Evolutionary conservation across 2,888 invertebrate species (phyloP).

Genomic region (Drosophila greeni): DNA sequence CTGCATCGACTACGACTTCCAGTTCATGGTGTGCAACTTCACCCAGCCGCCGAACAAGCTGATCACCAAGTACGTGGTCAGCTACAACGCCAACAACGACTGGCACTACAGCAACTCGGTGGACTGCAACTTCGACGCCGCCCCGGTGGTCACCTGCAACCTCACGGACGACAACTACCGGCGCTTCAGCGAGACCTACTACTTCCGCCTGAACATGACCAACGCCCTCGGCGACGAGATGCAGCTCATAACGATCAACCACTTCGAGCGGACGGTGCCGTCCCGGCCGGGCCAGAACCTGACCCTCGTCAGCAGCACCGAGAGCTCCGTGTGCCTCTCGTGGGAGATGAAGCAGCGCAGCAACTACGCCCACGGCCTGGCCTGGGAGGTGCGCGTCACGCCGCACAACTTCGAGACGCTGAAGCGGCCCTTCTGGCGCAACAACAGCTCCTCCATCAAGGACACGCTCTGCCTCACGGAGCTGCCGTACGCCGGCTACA

Average conservation of each 20-base stretch:
- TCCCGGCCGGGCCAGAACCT: slow-evolving; percentile 68
- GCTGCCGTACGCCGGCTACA: slow-evolving; percentile 68
- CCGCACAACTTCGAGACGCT: slow-evolving; percentile 59
- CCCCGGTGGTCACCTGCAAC: slow-evolving; percentile 69
- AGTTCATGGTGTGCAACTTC: slow-evolving; percentile 87
- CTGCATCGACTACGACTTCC: slow-evolving; percentile 87
- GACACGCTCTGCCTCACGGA: slow-evolving; percentile 66
- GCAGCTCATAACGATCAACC: slow-evolving; percentile 60
- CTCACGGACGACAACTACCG: slow-evolving; percentile 78
- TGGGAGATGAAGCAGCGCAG: slow-evolving; percentile 73
- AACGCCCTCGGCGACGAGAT: slow-evolving; percentile 82
- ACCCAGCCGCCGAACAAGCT: slow-evolving; percentile 82
- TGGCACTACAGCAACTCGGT: slow-evolving; percentile 53
- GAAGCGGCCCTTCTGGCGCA: slow-evolving; percentile 48
- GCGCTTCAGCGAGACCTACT: slow-evolving; percentile 79
- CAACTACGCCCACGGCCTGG: slow-evolving; percentile 63
- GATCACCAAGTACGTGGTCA: slow-evolving; percentile 80
- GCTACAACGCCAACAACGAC: slow-evolving; percentile 51
- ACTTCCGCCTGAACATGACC: slow-evolving; percentile 81
- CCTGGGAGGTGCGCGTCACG: slow-evolving; percentile 69
- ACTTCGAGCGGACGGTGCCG: slow-evolving; percentile 68
- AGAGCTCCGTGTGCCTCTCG: slow-evolving; percentile 63
- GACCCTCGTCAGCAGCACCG: slow-evolving; percentile 56
- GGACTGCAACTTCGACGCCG: slow-evolving; percentile 66
- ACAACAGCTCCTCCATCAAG: slow-evolving; percentile 43